Percentiles rank a stretch among this genome's conserved stretches.
Evolutionary conservation across 2,113 vertebrate species (phyloP).

Genomic region (Pimephales promelas): DNA sequence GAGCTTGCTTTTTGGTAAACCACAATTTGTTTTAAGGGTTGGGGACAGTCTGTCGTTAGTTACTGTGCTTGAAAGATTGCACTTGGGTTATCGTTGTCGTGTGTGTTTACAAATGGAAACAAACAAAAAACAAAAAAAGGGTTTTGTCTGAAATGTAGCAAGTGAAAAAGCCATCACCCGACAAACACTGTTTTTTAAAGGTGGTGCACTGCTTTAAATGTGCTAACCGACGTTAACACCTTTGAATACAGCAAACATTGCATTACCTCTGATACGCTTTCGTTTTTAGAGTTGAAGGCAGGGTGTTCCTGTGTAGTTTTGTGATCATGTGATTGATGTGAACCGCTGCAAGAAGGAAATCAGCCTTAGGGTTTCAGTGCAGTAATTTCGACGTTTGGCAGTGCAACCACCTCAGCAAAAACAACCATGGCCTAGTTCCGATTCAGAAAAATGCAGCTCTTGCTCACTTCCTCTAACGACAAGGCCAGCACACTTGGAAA

Average conservation of each 20-base stretch:
- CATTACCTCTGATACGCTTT: constrained; percentile 16
- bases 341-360: constrained; percentile 28
- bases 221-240: too few species aligned
- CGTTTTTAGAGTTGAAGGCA: neutral
- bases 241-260: neutral
- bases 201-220: too few species aligned
- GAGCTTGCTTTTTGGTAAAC: constrained; percentile 1
- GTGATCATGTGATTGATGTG: neutral
- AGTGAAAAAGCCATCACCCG: neutral
- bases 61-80: constrained; percentile 27
- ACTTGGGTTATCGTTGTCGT: constrained; percentile 16
- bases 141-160: neutral
- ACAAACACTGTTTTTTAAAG: neutral
- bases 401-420: constrained; percentile 4
- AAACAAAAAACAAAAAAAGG: neutral
- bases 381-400: neutral
- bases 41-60: neutral
- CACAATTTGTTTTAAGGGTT: neutral
- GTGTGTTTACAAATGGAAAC: neutral
- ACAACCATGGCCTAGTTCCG: neutral
- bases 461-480: constrained; percentile 19
- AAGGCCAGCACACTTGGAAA: neutral
- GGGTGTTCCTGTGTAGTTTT: neutral
- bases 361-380: neutral
- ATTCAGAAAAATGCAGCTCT: neutral